Conservation (phyloP, 2,113 vertebrate species). For the Spheniscus mendiculus region DNA sequence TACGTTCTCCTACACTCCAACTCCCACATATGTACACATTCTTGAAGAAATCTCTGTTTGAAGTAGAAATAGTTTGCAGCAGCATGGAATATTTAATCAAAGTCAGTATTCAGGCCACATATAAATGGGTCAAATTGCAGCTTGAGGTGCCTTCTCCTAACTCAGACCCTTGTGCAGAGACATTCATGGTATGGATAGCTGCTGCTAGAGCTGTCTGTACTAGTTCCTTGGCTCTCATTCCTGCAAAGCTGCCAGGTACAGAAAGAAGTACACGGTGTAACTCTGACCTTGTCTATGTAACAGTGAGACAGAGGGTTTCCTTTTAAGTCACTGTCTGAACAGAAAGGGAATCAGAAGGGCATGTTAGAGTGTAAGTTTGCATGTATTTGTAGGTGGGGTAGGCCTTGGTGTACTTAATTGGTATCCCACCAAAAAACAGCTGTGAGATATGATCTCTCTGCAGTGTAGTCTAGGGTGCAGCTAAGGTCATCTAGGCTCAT, state of each 20-base stretch:
- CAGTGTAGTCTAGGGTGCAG: not conserved
- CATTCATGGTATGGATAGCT: not conserved
- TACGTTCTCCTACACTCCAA: not conserved
- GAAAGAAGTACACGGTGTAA: not conserved
- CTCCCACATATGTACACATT: not conserved
- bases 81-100: not conserved
- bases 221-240: not conserved
- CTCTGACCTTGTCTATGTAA: not conserved
- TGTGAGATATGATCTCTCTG: not conserved
- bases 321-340: not conserved
- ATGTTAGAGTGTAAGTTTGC: not conserved
- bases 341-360: not conserved
- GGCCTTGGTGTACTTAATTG: not conserved
- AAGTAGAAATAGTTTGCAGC: not conserved
- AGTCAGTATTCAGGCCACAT: not conserved
- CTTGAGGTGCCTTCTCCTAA: not conserved
- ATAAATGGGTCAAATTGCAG: not conserved
- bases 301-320: not conserved
- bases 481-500: not conserved
- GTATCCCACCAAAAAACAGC: not conserved
- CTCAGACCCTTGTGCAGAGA: not conserved
- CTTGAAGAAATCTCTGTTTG: not conserved
- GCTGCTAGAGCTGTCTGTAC: not conserved
- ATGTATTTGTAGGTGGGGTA: not conserved
- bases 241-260: constrained; percentile 2